phyloP scores from a whole-genome alignment of 1,140 invertebrate genomes.

The Solen grandis region DNA sequence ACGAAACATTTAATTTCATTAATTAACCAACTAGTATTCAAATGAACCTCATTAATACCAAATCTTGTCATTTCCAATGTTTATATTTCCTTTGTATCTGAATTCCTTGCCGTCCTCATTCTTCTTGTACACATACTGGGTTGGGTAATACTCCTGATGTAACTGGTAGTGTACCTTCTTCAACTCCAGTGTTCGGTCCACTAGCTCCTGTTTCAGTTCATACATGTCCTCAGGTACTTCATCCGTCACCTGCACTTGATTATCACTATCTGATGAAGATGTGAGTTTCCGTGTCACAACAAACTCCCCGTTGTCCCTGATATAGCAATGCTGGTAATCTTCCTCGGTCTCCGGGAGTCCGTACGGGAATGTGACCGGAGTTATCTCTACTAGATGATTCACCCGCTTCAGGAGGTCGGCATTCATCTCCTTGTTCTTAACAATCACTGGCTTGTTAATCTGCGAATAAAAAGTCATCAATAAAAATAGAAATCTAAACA shows the following conservation, averaged over 20 bases:
- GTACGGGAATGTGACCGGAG: slow-evolving; percentile 91
- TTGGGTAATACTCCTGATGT: slow-evolving; percentile 65
- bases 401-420: slow-evolving; percentile 87
- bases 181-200: slow-evolving; percentile 85
- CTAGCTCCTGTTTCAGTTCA: slow-evolving; percentile 84
- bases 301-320: slow-evolving; percentile 90
- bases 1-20: too few species aligned
- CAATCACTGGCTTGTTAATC: slow-evolving; percentile 55
- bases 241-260: slow-evolving; percentile 79
- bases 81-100: slow-evolving; percentile 62
- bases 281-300: slow-evolving; percentile 80
- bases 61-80: slow-evolving; percentile 32
- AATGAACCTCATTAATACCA: too few species aligned
- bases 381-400: slow-evolving; percentile 92
- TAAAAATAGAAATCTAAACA: neutral
- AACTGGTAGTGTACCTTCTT: slow-evolving; percentile 83
- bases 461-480: slow-evolving; percentile 37
- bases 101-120: slow-evolving; percentile 72
- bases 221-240: slow-evolving; percentile 82
- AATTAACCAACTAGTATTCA: too few species aligned
- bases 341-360: slow-evolving; percentile 86
- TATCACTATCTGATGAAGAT: slow-evolving; percentile 74
- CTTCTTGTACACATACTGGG: slow-evolving; percentile 66
- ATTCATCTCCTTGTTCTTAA: slow-evolving; percentile 64
- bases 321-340: slow-evolving; percentile 86